Conservation (phyloP, 2,113 vertebrate species). For the Zeus faber region DNA sequence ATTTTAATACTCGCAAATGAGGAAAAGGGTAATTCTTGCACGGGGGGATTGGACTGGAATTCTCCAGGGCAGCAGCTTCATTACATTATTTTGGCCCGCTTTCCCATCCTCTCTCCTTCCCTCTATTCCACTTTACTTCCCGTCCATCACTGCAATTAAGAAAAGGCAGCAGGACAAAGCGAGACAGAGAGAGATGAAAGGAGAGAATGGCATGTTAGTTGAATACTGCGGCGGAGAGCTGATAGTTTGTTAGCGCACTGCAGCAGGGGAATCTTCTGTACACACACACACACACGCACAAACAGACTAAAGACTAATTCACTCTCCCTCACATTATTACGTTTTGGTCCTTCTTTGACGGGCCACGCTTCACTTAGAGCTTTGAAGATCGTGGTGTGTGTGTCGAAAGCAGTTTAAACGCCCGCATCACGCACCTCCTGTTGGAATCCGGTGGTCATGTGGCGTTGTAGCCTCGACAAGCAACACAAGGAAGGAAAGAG, state of each 20-base stretch:
- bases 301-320: neutral
- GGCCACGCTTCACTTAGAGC: too few species aligned
- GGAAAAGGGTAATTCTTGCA: too few species aligned
- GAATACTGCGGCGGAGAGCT: slow-evolving; percentile 47
- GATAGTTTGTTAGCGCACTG: slow-evolving; percentile 51
- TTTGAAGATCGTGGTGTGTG: too few species aligned
- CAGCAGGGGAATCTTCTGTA: slow-evolving; percentile 31
- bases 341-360: too few species aligned
- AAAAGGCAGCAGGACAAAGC: slow-evolving; percentile 23
- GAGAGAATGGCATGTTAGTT: slow-evolving; percentile 58
- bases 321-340: neutral
- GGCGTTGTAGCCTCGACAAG: too few species aligned
- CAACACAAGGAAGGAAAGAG: too few species aligned
- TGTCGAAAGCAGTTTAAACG: too few species aligned
- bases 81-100: neutral
- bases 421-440: too few species aligned
- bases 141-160: slow-evolving; percentile 10
- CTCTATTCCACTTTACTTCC: slow-evolving; percentile 17
- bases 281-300: neutral
- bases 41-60: too few species aligned
- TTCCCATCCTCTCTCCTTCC: slow-evolving; percentile 2
- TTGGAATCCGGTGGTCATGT: too few species aligned
- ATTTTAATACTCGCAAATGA: too few species aligned
- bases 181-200: slow-evolving; percentile 39
- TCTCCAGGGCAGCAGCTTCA: too few species aligned